Base-by-base conservation (phyloP, 2,888 invertebrate species). In the Meiosimyza platycephala region DNA sequence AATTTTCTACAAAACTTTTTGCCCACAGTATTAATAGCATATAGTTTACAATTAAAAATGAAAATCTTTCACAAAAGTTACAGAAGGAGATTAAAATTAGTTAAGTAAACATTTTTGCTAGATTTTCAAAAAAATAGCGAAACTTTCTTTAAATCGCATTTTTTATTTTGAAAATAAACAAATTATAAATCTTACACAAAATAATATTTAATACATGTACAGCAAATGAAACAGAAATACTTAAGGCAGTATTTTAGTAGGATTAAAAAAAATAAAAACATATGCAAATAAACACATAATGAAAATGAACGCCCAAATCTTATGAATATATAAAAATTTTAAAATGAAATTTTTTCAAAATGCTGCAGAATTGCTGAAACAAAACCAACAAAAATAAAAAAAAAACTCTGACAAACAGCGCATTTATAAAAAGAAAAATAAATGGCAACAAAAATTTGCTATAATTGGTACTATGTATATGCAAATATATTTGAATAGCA, bases 301-400 rank as follows among this genome's bases (percentile, higher is more conserved):
- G 64, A 68, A 73, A 82, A 84, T 80, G 81, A 84, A 85, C 84
- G 86, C 86, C 86, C 86, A 85, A 86, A 84, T 86, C 86, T 86
- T 86, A 86, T 86, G 86, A 86, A 83, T 80, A 82, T 50, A 78
- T 57, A 28, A 13, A 57, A 28, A 52, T 64, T 64, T 51, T 64
- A 64, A 67, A 18, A 22, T n/a, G 18, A 47, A 7, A 47, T 67
- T 67, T 67, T 67, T 16, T 55, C 9, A 50, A 33, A 22, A 59
- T 60, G 33, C 60, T 28, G n/a, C 62, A 40, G 40, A 6, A 57
- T 28, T 57, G 57, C 18, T 57, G 57, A 55, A 55, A 55, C n/a
- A 57, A 57, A 57, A 18, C 1, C 22, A 18, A 55, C n/a, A 55
- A 55, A 13, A n/a, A n/a, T 7, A n/a, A 18, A 28, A 57, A 11